Percentiles rank a stretch among this genome's conserved stretches.
Evolutionary conservation across 2,797 vertebrate genomes (phyloP).

Genomic region (Saxicola maurus): DNA sequence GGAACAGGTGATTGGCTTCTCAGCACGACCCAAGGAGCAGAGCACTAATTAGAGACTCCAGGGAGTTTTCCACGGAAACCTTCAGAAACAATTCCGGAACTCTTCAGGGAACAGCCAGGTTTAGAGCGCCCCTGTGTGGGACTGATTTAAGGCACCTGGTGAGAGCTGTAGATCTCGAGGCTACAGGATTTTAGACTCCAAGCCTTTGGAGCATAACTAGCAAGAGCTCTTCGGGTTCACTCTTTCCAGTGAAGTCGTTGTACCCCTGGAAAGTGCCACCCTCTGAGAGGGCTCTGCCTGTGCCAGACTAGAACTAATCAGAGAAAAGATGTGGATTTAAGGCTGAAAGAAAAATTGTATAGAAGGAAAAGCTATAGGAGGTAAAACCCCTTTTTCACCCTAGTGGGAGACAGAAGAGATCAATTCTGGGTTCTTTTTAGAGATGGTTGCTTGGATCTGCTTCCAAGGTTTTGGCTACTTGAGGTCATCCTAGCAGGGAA

Average conservation of each 20-base stretch:
- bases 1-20: neutral
- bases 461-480: neutral
- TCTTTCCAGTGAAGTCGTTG: neutral
- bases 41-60: neutral
- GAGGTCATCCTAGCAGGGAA: neutral
- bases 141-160: neutral
- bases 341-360: neutral
- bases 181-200: neutral
- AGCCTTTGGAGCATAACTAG: neutral
- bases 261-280: neutral
- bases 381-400: neutral
- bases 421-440: neutral
- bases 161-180: neutral
- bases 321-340: neutral
- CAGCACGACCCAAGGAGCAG: neutral
- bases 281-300: accelerated
- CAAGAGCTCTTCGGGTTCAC: neutral
- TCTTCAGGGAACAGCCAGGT: neutral
- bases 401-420: neutral
- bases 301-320: neutral
- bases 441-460: neutral
- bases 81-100: neutral
- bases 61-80: neutral
- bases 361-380: neutral
- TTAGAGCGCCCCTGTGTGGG: neutral